Base-by-base conservation (phyloP, 2,888 invertebrate species). In the Orthonevra nobilis region DNA sequence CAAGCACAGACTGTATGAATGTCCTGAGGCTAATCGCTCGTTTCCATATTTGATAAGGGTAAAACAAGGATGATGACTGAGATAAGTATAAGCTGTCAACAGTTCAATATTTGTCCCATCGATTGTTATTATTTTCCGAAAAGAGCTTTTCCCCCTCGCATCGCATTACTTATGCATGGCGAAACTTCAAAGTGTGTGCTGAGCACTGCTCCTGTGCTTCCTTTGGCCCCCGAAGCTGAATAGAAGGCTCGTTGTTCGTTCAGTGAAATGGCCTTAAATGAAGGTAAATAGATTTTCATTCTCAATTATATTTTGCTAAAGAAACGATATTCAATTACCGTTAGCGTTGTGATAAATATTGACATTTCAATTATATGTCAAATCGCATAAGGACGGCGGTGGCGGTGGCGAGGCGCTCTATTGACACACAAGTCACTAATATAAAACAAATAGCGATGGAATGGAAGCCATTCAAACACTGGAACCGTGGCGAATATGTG, bases 281-380 rank as follows among this genome's bases (percentile, higher is more conserved):
- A 50, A 30, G 15, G 32, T 42, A 72, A 77, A 60, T 72, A 54
- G 64, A 64, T 66, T 72, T 72, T 38, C 77, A 77, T 77, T 66
- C 66, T 72, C 72, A 77, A 64, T 77, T 70, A 60, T 34, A 10
- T n/a, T n/a, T 28, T n/a, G 10, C 40, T 34, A 23, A 40, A 40
- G 54, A 61, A 60, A 23, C 23, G 9, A n/a, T 42, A 46, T 68
- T 74, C 61, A 69, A 75, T 75, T 63, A 58, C 19, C 50, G 23
- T 46, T 64, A 60, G 54, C 23, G 58, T 52, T 26, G 30, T 19
- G 40, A 15, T 52, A 54, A 77, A 77, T 70, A 77, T 77, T 77
- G 77, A 77, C 77, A 60, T 64, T 52, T 48, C 54, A 77, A 77
- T 77, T 77, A 66, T 28, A 46, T 66, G 61, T 54, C 64, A 72